Evolutionary conservation across 2,888 invertebrate species (phyloP), one percentile per base, ranked within the genome.

Genomic region (Eristalinus sepulchralis): DNA sequence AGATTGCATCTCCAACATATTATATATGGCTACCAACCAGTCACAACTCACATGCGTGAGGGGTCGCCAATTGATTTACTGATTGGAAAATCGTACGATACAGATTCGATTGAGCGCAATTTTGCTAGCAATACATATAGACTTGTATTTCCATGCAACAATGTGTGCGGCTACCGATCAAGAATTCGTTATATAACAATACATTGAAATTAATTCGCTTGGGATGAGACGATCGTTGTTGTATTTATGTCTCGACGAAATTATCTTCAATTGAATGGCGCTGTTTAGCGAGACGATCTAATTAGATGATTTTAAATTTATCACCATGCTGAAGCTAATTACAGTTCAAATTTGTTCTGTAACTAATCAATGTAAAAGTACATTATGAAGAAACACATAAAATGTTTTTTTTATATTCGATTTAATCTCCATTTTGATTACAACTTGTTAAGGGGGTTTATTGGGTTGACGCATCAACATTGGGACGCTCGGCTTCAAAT

Each of bases 41-140:
- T 34, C 31, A 27, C 33, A 33, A 34, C 11, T 20, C 62, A 34
- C n/a, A 33, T 62, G 17, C 62, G 31, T 34, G 60, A 27, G 27
- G 9, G 57, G 57, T 20, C 20, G 33, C 31, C 31, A 53, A 31
- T 53, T 53, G 31, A 27, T 47, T 53, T 20, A 27, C 55, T 67
- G 67, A 67, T 67, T 67, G 67, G 67, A 53, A 67, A 67, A 53
- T 47, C 67, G 53, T 47, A 67, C 53, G 67, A 67, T 67, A 11
- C 24, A 31, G 53, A 67, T 67, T 67, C 67, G 67, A 67, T 67
- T 67, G 53, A 53, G 53, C 53, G 31, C 33, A 53, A 55, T 67
- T 67, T 67, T 31, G 55, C 67, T 39, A 22, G 22, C 9, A 66
- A 66, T 24, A 17, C 27, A 6, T 9, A 8, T 8, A 17, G n/a